Evolutionary conservation across 2,113 vertebrate genomes (phyloP).

Genomic region (Sinocyclocheilus anophthalmus): DNA sequence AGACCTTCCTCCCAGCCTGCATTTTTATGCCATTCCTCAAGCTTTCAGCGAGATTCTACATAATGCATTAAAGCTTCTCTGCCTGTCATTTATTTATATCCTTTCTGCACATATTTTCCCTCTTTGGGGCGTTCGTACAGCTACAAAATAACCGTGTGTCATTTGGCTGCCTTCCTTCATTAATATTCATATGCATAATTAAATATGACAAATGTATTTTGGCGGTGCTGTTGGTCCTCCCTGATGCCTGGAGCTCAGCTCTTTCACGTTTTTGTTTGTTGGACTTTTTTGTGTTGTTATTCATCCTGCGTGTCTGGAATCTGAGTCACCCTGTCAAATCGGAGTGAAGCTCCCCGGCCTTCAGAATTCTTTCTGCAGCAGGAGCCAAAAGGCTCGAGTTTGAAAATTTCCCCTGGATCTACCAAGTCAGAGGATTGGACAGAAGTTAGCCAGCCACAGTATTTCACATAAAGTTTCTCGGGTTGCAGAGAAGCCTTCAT

Average conservation of each 20-base stretch:
- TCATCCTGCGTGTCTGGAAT: conserved; percentile 29
- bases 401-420: background rate
- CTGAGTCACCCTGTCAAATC: conserved; percentile 38
- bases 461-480: background rate
- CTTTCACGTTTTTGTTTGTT: conserved; percentile 33
- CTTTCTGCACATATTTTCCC: conserved; percentile 22
- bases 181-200: conserved; percentile 30
- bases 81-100: conserved; percentile 39
- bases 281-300: conserved; percentile 25
- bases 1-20: conserved; percentile 2
- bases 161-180: conserved; percentile 26
- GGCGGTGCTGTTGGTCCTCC: background rate
- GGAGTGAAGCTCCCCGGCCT: background rate
- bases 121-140: conserved; percentile 4
- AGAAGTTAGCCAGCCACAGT: background rate
- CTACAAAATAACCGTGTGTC: conserved; percentile 26
- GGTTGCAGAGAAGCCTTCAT: background rate
- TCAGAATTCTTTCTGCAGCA: background rate
- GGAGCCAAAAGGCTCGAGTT: background rate
- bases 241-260: conserved; percentile 23
- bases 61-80: conserved; percentile 32
- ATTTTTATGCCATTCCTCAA: background rate
- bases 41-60: conserved; percentile 30
- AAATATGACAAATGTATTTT: conserved; percentile 43
- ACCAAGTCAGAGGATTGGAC: background rate